Base-by-base conservation (phyloP, 2,888 invertebrate species). In the Drosophila pegasa region DNA sequence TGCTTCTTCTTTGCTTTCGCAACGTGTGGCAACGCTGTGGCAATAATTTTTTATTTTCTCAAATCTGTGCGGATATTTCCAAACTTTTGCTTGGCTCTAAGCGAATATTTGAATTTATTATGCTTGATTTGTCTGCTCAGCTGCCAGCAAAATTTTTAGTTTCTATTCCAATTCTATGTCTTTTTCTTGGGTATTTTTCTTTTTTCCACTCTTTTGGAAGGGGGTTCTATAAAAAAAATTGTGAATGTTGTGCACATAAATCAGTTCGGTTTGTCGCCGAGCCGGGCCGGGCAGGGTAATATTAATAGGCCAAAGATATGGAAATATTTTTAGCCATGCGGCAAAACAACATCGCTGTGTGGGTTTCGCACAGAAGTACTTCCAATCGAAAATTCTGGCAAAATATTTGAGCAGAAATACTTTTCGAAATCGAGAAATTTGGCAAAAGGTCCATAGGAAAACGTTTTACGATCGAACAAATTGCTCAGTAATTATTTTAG, bases 251-350 rank as follows among this genome's bases (percentile, higher is more conserved):
- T 47, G 50, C 51, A 35, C 71, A 68, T 75, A 76, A 76, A 73
- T 70, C 65, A 68, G 68, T 70, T 70, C 51, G 59, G 69, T 85
- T 78, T 83, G 87, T 86, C 84, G 74, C 70, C 27, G 27, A 16
- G 3, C 16, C 69, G 64, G 69, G 64, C 68, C 40, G 57, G 52
- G 62, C 66, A 27, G 57, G 56, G 50, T 59, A 73, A 70, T 80
- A 80, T 68, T 86, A 83, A 80, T 76, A 83, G 62, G 64, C 71
- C 29, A 61, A 65, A 67, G 75, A 82, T 63, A 69, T 85, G 75
- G 67, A 75, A 69, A 85, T 77, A 82, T 85, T 80, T 82, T 70
- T 82, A 80, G 85, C 58, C 25, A 37, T 27, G 40, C 22, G 25
- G 20, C 47, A 33, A 38, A 41, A 38, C 9, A 73, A 54, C 14